Conservation (phyloP, 2,113 vertebrate species). For the Erinaceus europaeus region DNA sequence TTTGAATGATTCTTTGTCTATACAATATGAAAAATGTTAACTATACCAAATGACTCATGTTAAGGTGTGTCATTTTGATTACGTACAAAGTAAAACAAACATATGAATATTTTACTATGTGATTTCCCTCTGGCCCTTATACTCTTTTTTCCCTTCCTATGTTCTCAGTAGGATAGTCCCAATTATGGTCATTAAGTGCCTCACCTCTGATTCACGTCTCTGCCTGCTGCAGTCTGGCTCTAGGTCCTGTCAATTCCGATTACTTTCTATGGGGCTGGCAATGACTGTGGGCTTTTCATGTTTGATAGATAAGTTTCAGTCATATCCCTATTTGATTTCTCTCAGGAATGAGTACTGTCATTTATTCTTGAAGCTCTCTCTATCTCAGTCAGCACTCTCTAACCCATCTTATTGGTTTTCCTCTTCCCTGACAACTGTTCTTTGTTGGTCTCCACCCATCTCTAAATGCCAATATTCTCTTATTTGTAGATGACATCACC, state of each 20-base stretch:
- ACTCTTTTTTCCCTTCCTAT: neutral
- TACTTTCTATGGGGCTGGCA: neutral
- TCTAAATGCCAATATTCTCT: neutral
- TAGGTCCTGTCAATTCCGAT: neutral
- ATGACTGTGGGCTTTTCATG: neutral
- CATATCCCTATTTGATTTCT: neutral
- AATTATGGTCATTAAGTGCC: neutral
- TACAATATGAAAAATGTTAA: neutral
- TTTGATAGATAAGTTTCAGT: neutral
- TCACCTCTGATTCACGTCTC: neutral
- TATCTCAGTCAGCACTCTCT: neutral
- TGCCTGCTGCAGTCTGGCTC: neutral
- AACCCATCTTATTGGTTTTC: neutral
- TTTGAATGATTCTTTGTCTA: neutral
- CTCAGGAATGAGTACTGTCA: neutral
- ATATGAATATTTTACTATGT: neutral
- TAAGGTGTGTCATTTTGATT: neutral
- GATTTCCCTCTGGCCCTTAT: neutral
- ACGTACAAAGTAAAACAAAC: neutral
- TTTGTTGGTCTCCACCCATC: neutral
- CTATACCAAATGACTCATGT: neutral
- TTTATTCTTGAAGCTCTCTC: neutral
- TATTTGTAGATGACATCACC: accelerated
- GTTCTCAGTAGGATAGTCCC: neutral
- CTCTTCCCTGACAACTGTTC: neutral